A percentile compares a stretch with the other conserved stretches of the same genome.
These are phyloP conservation scores for Steinernema khuongi DNA, from an alignment of 1,140 invertebrate genomes.

Conservation along the genomic window DNA sequence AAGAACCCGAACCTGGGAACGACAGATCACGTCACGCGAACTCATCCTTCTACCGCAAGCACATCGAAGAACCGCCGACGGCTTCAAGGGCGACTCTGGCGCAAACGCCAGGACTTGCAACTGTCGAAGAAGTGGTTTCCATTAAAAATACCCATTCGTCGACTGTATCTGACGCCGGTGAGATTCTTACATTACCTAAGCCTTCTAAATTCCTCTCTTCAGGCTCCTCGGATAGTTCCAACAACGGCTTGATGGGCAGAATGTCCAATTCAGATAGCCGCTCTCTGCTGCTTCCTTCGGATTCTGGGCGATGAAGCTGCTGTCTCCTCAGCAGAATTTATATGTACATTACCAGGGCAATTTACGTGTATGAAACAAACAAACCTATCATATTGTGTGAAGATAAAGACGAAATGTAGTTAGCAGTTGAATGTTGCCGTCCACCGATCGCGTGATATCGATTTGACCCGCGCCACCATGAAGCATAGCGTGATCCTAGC, in stretches of 20 bases:
- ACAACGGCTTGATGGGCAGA: not conserved
- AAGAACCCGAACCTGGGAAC: not conserved
- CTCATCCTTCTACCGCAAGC: not conserved
- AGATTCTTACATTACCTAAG: not conserved
- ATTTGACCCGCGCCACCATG: not conserved
- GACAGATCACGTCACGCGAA: not conserved
- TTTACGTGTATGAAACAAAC: not conserved
- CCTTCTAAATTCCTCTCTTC: not conserved
- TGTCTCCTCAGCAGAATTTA: not conserved
- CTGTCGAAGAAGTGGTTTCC: not conserved
- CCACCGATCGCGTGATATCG: constrained; percentile 2
- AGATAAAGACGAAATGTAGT: not conserved
- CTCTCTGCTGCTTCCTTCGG: not conserved
- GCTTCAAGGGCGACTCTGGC: not conserved
- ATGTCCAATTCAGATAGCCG: not conserved
- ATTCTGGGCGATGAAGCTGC: not conserved
- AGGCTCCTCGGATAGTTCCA: not conserved
- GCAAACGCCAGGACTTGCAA: not conserved
- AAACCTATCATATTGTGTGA: not conserved
- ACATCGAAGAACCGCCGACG: not conserved
- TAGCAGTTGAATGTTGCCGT: not conserved
- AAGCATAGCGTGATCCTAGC: constrained; percentile 7
- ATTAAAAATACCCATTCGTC: not conserved
- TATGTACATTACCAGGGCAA: not conserved
- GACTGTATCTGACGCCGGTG: not conserved